phyloP scores from a whole-genome alignment of 2,113 vertebrate genomes.

The Periophthalmus modestus region DNA sequence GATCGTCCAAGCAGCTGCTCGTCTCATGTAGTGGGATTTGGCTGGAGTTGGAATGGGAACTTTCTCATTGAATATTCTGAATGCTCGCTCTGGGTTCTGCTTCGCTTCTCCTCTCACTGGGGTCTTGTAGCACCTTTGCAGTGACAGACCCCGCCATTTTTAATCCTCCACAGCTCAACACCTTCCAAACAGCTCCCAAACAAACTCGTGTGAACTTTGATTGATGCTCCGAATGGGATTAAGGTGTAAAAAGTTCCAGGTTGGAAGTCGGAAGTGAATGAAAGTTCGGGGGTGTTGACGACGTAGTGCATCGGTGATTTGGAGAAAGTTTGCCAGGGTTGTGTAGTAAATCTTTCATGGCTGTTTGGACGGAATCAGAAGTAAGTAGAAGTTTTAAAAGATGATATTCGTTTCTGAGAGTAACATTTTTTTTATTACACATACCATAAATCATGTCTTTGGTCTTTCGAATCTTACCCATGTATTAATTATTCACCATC shows the following conservation, averaged over 20 bases:
- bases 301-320: neutral
- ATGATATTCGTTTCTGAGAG: neutral
- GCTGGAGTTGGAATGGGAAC: slow-evolving; percentile 55
- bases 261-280: slow-evolving; percentile 22
- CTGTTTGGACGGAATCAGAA: neutral
- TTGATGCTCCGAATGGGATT: slow-evolving; percentile 39
- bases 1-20: slow-evolving; percentile 14
- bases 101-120: slow-evolving; percentile 38
- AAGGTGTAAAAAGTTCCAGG: slow-evolving; percentile 36
- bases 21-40: slow-evolving; percentile 53
- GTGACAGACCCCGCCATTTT: slow-evolving; percentile 27
- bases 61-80: slow-evolving; percentile 72
- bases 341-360: slow-evolving; percentile 3
- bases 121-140: slow-evolving; percentile 9
- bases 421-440: neutral
- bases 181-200: slow-evolving; percentile 36
- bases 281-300: neutral
- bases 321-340: neutral
- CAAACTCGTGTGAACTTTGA: slow-evolving; percentile 55
- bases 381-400: neutral
- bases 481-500: neutral
- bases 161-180: slow-evolving; percentile 63
- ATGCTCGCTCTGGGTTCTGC: slow-evolving; percentile 46
- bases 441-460: neutral
- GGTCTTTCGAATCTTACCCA: neutral